Base-by-base conservation (phyloP, 2,113 vertebrate species). In the Sinocyclocheilus anophthalmus region DNA sequence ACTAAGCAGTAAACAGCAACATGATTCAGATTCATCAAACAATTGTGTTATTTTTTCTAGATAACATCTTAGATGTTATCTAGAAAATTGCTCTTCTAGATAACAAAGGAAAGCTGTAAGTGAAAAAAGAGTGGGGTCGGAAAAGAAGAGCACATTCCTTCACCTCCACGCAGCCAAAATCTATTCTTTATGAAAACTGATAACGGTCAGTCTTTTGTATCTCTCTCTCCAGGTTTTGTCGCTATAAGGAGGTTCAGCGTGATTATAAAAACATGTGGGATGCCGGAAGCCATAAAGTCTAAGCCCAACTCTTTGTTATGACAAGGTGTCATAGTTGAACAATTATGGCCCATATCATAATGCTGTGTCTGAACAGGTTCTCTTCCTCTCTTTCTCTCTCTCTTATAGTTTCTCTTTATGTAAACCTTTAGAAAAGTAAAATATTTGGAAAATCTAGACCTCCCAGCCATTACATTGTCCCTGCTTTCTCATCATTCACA, bases 261-360 rank as follows among this genome's bases (percentile, higher is more conserved):
- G 50, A 53, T 67, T 88, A 76, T 75, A 61, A 90, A 88, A 90
- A 90, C 89, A 90, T 85, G 73, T 80, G 89, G 89, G 87, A 76
- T 76, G 82, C 83, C 85, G 85, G 87, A 90, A 90, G 45, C 81
- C 50, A 76, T 81, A 70, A 84, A 72, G 77, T 50, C 84, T 73
- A 48, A n/a, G 84, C 45, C 20, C 50, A 75, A 73, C 26, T 50
- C 18, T 57, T 33, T 86, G 84, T 86, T 89, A 83, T 87, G 84
- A 88, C 84, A 86, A 69, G 86, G 78, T 65, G 67, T 72, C 78
- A 79, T 82, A 78, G 50, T 85, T 73, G 42, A 80, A 85, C 55
- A 76, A 70, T 88, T 81, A 55, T 81, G 45, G 53, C 59, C 80
- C 42, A 50, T 26, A 55, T 14, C 26, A 30, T 65, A 80, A 82